Evolutionary conservation across 2,113 vertebrate species (phyloP), one percentile per base, ranked within the genome.

Genomic region (Lophochroa leadbeateri): DNA sequence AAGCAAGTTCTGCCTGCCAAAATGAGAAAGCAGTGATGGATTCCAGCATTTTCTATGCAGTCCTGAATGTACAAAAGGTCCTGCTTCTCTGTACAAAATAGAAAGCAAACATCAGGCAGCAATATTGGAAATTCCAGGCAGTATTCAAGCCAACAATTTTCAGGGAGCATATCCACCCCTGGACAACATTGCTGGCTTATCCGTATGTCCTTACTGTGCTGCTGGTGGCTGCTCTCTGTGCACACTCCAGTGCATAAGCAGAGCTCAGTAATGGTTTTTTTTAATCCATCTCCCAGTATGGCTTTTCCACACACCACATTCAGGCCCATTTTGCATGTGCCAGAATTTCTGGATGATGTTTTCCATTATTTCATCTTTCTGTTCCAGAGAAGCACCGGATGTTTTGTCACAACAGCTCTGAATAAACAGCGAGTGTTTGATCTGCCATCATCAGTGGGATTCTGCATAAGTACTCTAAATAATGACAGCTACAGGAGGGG

Each of bases 371-470:
- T 87, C 17, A 8, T 65, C 43, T 84, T 71, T 53, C n/a, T 76
- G 58, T 65, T 69, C 10, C 16, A 43, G 0, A 1, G 13, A 41
- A 8, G 11, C 23, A 19, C 6, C 0, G 8, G 6, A 13, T 57
- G 16, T 21, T 57, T 93, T 87, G 57, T 78, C 57, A 29, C 23
- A 77, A 44, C 46, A 79, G 1, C 71, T 82, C 21, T 35, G 43
- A 76, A 80, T 49, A n/a, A 58, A 61, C 2, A 6, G 37, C 31
- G 57, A 31, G 23, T 52, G 35, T 67, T 75, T 65, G 57, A 41
- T 53, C 49, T 85, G 37, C 37, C 2, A 2, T 39, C 1, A 0
- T 49, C 52, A 61, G 41, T 46, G 58, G 52, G 12, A 21, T n/a
- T 90, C 27, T 88, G 57, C 60, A 11, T 43, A 86, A 80, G 4